Evolutionary conservation across 2,113 vertebrate species (phyloP), one percentile per base, ranked within the genome.

Genomic region (Lagopus muta): DNA sequence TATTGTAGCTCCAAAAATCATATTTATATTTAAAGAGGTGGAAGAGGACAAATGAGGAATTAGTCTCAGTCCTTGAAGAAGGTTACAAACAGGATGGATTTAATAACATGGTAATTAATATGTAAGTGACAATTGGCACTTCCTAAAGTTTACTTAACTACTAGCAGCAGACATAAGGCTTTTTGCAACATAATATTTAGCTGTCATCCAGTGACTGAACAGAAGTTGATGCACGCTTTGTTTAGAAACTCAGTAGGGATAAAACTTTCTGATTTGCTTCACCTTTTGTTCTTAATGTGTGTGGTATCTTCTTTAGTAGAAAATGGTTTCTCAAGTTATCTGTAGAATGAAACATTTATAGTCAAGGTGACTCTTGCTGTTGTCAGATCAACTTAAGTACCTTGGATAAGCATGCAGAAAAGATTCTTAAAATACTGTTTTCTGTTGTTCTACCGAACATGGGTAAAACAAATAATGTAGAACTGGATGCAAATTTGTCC

Each of bases 41-140:
- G 61, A n/a, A 79, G 28, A 52, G 67, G 32, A 4, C 89, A 84
- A 95, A 17, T 93, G 92, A 84, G 60, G 72, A 77, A 82, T 5
- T 87, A 82, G 81, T 88, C 12, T 58, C 6, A 3, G 24, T 86
- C 57, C 81, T 77, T 25, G 11, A 67, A 55, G 78, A 18, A 62
- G 81, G 45, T 54, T 42, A 80, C 36, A 87, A 94, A 82, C 82
- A 94, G 95, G 95, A 91, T 94, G 91, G 67, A 11, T 93, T 93
- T 94, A 94, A 92, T 94, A 55, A 45, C 2, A 10, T 27, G 21
- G 84, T 87, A 82, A 86, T 85, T 85, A n/a, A 54, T 27, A 19
- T 7, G 18, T 30, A 62, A 38, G 34, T 55, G 50, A 27, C 81
- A 93, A 12, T n/a, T 91, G 84, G 28, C n/a, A 6, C 82, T 92